These are phyloP conservation scores for Athene noctua DNA, from an alignment of 2,113 vertebrate genomes.

Conservation along the genomic window DNA sequence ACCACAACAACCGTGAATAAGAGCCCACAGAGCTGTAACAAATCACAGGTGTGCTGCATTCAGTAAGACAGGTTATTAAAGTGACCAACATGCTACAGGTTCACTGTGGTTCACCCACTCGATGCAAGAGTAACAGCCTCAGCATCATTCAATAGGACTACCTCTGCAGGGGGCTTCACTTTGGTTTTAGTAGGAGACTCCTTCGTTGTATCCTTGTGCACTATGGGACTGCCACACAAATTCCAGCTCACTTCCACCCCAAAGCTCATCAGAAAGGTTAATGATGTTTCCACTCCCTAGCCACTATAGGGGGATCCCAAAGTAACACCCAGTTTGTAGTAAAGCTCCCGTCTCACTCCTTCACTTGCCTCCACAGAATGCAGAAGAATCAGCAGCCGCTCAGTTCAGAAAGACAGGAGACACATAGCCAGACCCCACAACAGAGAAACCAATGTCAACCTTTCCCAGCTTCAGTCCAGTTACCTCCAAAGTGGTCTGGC, in stretches of 20 bases:
- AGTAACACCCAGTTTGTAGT: not conserved
- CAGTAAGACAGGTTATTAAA: not conserved
- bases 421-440: not conserved
- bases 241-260: not conserved
- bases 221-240: not conserved
- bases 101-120: rapidly evolving
- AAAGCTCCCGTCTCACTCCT: not conserved
- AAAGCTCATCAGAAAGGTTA: not conserved
- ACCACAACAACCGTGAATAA: not conserved
- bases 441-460: rapidly evolving
- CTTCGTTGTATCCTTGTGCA: not conserved
- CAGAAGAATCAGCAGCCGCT: not conserved
- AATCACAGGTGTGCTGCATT: not conserved
- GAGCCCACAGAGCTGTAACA: not conserved
- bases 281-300: rapidly evolving
- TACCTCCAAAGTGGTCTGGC: not conserved
- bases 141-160: not conserved
- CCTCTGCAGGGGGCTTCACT: not conserved
- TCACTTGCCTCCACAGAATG: not conserved
- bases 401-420: not conserved
- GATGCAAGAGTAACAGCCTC: not conserved
- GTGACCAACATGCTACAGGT: not conserved
- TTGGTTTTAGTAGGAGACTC: not conserved
- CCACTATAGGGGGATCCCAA: not conserved
- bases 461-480: not conserved